These are phyloP conservation scores for Blera fallax DNA, from an alignment of 2,888 invertebrate species.

Conservation along the genomic window DNA sequence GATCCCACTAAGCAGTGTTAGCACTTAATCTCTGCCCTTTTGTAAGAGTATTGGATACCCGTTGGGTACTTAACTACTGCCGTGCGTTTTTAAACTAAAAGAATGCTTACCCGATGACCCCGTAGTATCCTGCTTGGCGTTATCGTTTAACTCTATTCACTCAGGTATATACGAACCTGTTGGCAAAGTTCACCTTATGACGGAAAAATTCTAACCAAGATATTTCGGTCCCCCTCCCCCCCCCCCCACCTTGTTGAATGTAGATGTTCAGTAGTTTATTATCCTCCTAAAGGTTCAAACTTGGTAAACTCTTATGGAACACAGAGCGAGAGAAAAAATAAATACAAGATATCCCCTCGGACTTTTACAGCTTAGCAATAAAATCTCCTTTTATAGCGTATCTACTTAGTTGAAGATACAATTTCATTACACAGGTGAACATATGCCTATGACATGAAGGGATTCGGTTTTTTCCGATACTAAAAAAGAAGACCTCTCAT, in stretches of 20 bases:
- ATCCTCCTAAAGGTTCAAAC: constrained; percentile 9
- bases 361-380: constrained; percentile 50
- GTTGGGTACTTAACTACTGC: no score
- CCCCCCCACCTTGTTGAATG: background rate
- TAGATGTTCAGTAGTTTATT: background rate
- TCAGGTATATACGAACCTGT: no score
- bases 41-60: no score
- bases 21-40: no score
- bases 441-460: constrained; percentile 50
- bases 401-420: constrained; percentile 36
- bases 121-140: no score
- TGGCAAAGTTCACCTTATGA: background rate
- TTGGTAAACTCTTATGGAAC: background rate
- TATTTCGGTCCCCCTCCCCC: background rate
- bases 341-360: background rate
- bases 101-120: no score
- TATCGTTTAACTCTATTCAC: no score
- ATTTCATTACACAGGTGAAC: constrained; percentile 50
- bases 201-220: background rate
- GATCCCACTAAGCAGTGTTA: no score
- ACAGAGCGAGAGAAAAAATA: no score
- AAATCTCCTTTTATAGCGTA: constrained; percentile 35
- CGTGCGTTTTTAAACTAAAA: no score
- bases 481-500: constrained; percentile 34
- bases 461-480: constrained; percentile 25